phyloP scores from a whole-genome alignment of 2,888 invertebrate genomes.

The Meloe dianella region DNA sequence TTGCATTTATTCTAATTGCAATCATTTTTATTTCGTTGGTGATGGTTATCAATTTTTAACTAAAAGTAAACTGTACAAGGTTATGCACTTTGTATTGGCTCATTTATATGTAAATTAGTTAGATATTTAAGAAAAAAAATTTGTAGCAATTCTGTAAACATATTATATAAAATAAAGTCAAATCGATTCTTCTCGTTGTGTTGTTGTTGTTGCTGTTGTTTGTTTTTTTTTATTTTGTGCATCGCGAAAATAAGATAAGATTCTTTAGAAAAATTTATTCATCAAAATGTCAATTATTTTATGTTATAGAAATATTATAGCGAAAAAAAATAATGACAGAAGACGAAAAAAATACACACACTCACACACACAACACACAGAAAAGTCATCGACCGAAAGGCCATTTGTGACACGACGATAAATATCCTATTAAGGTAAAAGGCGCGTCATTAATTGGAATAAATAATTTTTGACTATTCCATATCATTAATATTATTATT shows the following conservation, averaged over 20 bases:
- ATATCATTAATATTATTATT: not conserved
- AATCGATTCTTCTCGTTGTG: constrained; percentile 7
- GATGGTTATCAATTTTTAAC: constrained; percentile 41
- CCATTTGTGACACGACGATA: constrained; percentile 8
- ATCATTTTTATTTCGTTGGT: constrained; percentile 21
- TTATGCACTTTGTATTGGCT: constrained; percentile 43
- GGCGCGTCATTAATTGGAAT: constrained; percentile 30
- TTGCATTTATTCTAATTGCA: constrained; percentile 29
- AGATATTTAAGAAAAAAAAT: constrained; percentile 33
- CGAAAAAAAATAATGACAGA: not conserved
- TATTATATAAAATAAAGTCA: constrained; percentile 19
- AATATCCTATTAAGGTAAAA: constrained; percentile 31
- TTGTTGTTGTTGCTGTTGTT: not conserved
- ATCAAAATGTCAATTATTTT: constrained; percentile 7
- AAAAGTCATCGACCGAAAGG: constrained; percentile 7
- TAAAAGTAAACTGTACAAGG: constrained; percentile 40
- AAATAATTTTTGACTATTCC: constrained; percentile 6
- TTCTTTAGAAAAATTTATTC: constrained; percentile 1
- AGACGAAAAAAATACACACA: not conserved
- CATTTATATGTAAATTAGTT: constrained; percentile 43
- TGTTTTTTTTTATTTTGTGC: not conserved
- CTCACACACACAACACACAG: not conserved
- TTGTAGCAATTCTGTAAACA: constrained; percentile 29
- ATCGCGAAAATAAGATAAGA: not conserved
- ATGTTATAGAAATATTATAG: not conserved